Evolutionary conservation across 2,888 invertebrate genomes (phyloP).

Genomic region (Pandemis cinnamomeana): DNA sequence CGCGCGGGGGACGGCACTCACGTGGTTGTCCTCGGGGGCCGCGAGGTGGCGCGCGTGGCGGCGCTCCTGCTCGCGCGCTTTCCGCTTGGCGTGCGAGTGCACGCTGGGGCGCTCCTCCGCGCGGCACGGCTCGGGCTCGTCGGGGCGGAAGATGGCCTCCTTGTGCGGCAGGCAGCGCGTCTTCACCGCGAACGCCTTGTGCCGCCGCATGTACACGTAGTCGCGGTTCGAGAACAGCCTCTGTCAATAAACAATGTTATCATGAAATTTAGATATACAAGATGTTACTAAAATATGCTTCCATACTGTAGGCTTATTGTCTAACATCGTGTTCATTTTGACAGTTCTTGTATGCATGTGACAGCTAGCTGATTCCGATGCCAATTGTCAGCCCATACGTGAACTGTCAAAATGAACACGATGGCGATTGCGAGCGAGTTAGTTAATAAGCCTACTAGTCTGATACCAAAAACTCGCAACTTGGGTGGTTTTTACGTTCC

Average conservation of each 20-base stretch:
- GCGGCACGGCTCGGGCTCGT: slow-evolving; percentile 22
- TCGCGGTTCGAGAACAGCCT: slow-evolving; percentile 93
- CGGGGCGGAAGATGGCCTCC: slow-evolving; percentile 46
- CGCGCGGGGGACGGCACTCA: slow-evolving; percentile 45
- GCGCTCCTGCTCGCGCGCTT: slow-evolving; percentile 49
- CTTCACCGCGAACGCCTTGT: slow-evolving; percentile 66
- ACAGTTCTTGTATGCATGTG: no score
- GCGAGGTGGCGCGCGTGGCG: slow-evolving; percentile 33
- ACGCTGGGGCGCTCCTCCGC: slow-evolving; percentile 52
- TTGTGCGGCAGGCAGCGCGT: slow-evolving; percentile 45
- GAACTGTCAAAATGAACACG: no score
- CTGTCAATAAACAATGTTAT: slow-evolving; percentile 67
- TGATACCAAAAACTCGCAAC: no score
- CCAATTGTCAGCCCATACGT: background rate
- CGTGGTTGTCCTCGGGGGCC: background rate
- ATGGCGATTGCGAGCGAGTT: no score
- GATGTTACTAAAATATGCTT: no score
- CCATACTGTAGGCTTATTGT: no score
- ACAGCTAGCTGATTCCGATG: no score
- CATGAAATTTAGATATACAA: no score
- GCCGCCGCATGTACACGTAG: slow-evolving; percentile 92
- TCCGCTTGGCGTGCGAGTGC: slow-evolving; percentile 69
- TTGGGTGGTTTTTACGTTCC: no score
- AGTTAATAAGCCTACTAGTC: no score
- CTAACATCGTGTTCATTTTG: no score